A percentile compares a stretch with the other conserved stretches of the same genome.
phyloP scores from a whole-genome alignment of 1,140 invertebrate species.

The Sipha flava region DNA sequence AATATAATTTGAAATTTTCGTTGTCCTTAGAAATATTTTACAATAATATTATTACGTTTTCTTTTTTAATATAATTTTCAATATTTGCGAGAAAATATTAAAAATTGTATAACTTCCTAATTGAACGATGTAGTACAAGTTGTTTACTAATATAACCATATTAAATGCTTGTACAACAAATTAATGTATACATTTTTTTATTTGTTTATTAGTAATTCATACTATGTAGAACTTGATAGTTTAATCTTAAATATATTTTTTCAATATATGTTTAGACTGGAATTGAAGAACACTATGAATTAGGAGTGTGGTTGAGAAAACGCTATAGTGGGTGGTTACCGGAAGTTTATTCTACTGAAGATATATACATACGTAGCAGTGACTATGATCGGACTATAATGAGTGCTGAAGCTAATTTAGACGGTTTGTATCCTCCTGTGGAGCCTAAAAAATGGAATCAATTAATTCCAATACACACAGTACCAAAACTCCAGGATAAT shows the following conservation, averaged over 20 bases:
- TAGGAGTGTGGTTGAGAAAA: slow-evolving; percentile 57
- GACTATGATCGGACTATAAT: slow-evolving; percentile 82
- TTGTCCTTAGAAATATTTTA: not conserved
- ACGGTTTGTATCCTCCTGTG: slow-evolving; percentile 61
- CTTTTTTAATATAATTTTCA: no score
- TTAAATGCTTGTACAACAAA: no score
- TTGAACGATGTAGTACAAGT: no score
- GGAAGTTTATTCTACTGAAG: slow-evolving; percentile 47
- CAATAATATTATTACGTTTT: not conserved
- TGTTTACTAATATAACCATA: no score
- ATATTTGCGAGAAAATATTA: no score
- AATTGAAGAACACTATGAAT: slow-evolving; percentile 63
- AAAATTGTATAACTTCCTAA: no score
- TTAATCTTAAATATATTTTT: no score
- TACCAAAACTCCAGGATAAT: slow-evolving; percentile 56
- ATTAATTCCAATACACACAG: slow-evolving; percentile 79
- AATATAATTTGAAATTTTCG: slow-evolving; percentile 15
- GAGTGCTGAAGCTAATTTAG: slow-evolving; percentile 75
- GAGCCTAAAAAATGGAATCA: slow-evolving; percentile 62
- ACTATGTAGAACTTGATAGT: no score
- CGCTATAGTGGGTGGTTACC: slow-evolving; percentile 51
- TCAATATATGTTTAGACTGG: slow-evolving; percentile 60
- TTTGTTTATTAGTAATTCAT: no score
- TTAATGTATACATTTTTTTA: no score
- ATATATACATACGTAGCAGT: slow-evolving; percentile 67